Evolutionary conservation across 2,797 vertebrate genomes (phyloP).

Genomic region (Anniella stebbinsi): DNA sequence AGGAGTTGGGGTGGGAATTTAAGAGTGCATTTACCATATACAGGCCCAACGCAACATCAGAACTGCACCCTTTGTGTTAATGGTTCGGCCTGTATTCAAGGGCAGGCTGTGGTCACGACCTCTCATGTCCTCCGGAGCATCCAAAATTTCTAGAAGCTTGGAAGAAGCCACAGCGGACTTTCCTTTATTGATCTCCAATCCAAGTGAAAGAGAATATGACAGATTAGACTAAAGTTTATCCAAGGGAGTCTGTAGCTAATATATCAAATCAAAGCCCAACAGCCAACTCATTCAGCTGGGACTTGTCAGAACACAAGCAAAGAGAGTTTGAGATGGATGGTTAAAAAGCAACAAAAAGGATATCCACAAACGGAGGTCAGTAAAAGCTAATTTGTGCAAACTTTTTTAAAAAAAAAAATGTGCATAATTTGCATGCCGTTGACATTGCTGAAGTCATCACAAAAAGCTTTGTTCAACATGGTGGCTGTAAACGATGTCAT

Average conservation of each 20-base stretch:
- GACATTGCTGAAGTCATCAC: neutral
- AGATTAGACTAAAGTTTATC: slow-evolving; percentile 35
- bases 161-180: neutral
- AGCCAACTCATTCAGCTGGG: neutral
- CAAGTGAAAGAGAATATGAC: slow-evolving; percentile 22
- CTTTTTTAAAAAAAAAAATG: neutral
- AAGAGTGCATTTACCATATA: neutral
- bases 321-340: slow-evolving; percentile 8
- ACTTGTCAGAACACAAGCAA: slow-evolving; percentile 10
- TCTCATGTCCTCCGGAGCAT: neutral
- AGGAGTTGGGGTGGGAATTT: neutral
- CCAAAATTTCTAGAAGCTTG: slow-evolving; percentile 8
- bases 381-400: neutral
- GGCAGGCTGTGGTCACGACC: neutral
- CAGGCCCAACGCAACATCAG: neutral
- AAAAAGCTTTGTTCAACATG: no score
- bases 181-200: slow-evolving; percentile 29
- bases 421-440: neutral
- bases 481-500: neutral
- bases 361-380: slow-evolving; percentile 4
- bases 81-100: neutral
- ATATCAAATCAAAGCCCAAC: slow-evolving; percentile 14
- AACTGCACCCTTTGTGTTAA: neutral
- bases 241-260: slow-evolving; percentile 10
- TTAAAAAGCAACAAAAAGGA: neutral